Base-by-base conservation (phyloP, 2,113 vertebrate genomes). In the Vidua macroura region DNA sequence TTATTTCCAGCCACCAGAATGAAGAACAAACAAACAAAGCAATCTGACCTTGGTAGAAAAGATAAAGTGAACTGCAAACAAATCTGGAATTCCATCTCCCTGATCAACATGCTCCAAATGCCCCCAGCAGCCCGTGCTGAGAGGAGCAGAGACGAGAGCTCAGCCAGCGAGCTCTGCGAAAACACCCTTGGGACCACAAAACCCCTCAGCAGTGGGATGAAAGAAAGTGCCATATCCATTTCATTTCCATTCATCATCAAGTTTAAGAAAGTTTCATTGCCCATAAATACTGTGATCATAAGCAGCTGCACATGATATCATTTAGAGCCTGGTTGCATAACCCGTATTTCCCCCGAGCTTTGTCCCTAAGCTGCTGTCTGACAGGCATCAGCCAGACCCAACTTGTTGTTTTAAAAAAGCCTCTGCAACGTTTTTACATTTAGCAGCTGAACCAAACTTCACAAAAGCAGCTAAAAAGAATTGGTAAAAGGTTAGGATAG, bases 381-480 rank as follows among this genome's bases (percentile, higher is more conserved):
- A 97, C 97, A 98, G 98, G 92, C 97, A 81, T 96, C 97, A 97
- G 96, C 55, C 44, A 96, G 92, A 95, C 68, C 88, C 96, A 86
- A 83, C 96, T 76, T 46, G 67, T 7, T 64, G 74, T 30, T 60
- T 83, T 39, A 56, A 86, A 88, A 92, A 76, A 95, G 95, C 95
- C 94, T 72, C 16, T 22, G 22, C 93, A 62, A 94, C 88, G 7
- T 94, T 96, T 97, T 96, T 85, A 95, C 83, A 3, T 96, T 58
- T 95, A 95, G 90, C 98, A 98, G 98, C 98, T 98, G 98, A 98
- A 98, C 97, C 97, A 80, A 96, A 98, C 94, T 90, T 91, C 92
- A 98, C 98, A 98, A 98, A 96, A 97, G 97, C 84, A 11, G 91
- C 80, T 85, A 49, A 93, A 96, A 97, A 97, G 97, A 96, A 98